phyloP scores from a whole-genome alignment of 2,797 vertebrate genomes.

The Onychomys leucogaster region DNA sequence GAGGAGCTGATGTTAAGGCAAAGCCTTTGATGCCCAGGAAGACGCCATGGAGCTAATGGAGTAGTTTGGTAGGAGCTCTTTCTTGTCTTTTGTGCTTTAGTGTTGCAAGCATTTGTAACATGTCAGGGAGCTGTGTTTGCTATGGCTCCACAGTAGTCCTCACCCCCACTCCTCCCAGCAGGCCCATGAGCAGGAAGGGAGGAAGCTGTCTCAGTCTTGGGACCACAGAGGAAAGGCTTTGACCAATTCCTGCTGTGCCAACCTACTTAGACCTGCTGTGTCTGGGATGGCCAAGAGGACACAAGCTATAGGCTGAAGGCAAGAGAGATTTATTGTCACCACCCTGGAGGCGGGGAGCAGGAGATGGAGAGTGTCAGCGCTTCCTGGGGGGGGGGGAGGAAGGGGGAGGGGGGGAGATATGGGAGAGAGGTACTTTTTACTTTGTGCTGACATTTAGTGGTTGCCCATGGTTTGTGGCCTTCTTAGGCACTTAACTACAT shows the following conservation, averaged over 20 bases:
- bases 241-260: not conserved
- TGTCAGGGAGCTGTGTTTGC: not conserved
- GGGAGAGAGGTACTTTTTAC: not conserved
- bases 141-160: not conserved
- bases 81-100: not conserved
- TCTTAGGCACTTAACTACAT: not conserved
- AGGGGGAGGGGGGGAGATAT: not conserved
- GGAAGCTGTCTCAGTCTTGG: not conserved
- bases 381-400: no score
- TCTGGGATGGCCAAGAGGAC: not conserved
- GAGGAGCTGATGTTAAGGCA: not conserved
- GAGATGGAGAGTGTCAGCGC: not conserved
- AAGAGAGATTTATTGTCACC: not conserved
- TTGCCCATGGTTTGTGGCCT: not conserved
- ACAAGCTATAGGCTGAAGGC: not conserved
- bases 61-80: not conserved
- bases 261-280: not conserved
- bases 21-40: not conserved
- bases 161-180: accelerated
- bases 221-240: not conserved
- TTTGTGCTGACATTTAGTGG: not conserved
- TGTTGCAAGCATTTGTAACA: not conserved
- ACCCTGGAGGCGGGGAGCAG: not conserved
- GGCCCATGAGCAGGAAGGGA: accelerated
- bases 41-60: no score